Conservation (phyloP, 2,888 invertebrate species). For the Eristalis tenax region DNA sequence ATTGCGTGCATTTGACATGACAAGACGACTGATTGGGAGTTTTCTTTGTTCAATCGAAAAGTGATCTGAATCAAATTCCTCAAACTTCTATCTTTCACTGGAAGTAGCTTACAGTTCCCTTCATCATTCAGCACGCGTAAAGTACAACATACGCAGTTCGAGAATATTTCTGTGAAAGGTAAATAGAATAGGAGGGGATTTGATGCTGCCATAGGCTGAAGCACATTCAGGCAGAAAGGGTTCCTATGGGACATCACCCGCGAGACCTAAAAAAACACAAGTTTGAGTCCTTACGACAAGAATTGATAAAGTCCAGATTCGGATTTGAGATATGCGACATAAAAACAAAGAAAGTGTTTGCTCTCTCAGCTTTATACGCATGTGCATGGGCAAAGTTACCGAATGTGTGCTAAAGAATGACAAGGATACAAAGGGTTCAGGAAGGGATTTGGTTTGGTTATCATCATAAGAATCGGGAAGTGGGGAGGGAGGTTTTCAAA, state of each 20-base stretch:
- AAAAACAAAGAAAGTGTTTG: neutral
- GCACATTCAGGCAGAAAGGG: too few species aligned
- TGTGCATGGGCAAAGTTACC: too few species aligned
- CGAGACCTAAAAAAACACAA: too few species aligned
- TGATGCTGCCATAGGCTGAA: too few species aligned
- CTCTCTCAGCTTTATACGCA: too few species aligned
- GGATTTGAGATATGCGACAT: neutral
- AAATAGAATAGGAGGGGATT: too few species aligned
- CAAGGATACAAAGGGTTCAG: neutral
- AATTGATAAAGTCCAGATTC: neutral
- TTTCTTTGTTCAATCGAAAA: neutral
- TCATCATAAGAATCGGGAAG: neutral
- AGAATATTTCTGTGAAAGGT: neutral
- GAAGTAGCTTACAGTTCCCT: neutral
- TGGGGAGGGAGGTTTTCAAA: neutral
- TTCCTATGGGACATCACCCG: too few species aligned
- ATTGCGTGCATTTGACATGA: neutral
- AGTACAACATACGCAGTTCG: slow-evolving; percentile 24
- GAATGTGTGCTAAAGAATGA: neutral
- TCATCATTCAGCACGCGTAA: neutral
- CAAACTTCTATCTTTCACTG: too few species aligned
- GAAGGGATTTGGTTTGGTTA: neutral
- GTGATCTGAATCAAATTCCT: neutral
- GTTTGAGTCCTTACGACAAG: too few species aligned
- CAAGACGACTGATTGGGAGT: neutral